These are phyloP conservation scores for Cosmia trapezina DNA, from an alignment of 2,888 invertebrate species.

Conservation along the genomic window DNA sequence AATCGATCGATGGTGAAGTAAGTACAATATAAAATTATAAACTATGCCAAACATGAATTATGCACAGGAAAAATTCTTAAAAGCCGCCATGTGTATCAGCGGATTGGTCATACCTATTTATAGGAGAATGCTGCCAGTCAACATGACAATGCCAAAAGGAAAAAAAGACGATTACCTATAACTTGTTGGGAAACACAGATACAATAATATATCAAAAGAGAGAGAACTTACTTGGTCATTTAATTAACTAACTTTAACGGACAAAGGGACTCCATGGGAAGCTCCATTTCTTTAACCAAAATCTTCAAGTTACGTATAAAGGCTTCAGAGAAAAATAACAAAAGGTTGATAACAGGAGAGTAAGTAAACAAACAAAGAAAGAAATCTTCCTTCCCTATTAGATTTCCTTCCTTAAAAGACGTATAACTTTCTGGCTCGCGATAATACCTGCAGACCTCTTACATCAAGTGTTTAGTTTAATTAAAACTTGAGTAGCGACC, in stretches of 20 bases:
- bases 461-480: constrained; percentile 64
- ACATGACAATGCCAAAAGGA: constrained; percentile 1
- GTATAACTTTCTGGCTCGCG: constrained; percentile 64
- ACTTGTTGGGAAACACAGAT: constrained; percentile 4
- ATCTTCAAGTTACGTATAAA: constrained; percentile 55
- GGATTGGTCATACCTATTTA: background rate
- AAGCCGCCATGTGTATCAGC: background rate
- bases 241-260: constrained; percentile 52
- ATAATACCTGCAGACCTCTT: constrained; percentile 60
- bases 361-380: constrained; percentile 66
- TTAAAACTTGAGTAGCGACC: constrained; percentile 62
- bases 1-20: too few species aligned
- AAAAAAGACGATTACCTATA: constrained; percentile 30
- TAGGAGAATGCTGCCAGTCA: background rate
- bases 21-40: too few species aligned
- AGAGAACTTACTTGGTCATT: constrained; percentile 43
- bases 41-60: background rate
- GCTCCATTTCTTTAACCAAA: constrained; percentile 54
- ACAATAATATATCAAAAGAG: constrained; percentile 55
- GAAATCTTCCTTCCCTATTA: constrained; percentile 67
- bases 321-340: constrained; percentile 63
- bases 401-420: constrained; percentile 69
- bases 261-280: constrained; percentile 51
- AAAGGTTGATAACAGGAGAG: constrained; percentile 66
- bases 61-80: background rate